Evolutionary conservation across 2,113 vertebrate species (phyloP), one percentile per base, ranked within the genome.

Genomic region (Cardinalis cardinalis): DNA sequence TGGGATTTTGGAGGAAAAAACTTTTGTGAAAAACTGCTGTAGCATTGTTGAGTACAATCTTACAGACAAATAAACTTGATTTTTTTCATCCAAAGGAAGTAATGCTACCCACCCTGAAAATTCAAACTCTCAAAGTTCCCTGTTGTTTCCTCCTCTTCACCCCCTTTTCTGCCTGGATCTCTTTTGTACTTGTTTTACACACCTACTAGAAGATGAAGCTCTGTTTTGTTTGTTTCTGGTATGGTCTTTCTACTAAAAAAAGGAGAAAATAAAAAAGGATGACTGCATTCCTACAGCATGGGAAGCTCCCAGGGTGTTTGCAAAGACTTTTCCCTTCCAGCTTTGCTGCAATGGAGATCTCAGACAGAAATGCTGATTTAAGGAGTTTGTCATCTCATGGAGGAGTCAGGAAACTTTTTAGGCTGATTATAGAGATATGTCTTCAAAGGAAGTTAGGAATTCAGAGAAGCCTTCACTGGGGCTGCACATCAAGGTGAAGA

Each of bases 371-470:
- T 2, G 14, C 20, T 79, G 77, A n/a, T 80, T 88, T 72, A 0
- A 92, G 65, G 82, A 40, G 34, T 84, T 75, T 84, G 70, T 52
- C 51, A 46, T 49, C 59, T 89, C 68, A 3, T 56, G 34, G 14
- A 80, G 43, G 71, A 93, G 59, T 70, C 87, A 87, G 83, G 83
- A 94, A 84, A 77, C 61, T 59, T 90, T 40, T 80, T 32, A 38
- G 70, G 71, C 84, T 84, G 74, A 92, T 93, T 82, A 56, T 1
- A 84, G 89, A 92, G 93, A 85, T 85, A 87, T 0, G 8, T 23
- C 74, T 92, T 94, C 89, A 93, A 94, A 90, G 81, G 77, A 55
- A 83, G 32, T 7, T 10, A 49, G 77, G 82, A 90, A 76, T 90
- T 84, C 83, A 51, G 66, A 66, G 84, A 51, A 51, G 84, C 32